A percentile compares a stretch with the other conserved stretches of the same genome.
Conservation (phyloP, 1,140 invertebrate genomes). For the roundworm (Caenorhabditis elegans) region DNA sequence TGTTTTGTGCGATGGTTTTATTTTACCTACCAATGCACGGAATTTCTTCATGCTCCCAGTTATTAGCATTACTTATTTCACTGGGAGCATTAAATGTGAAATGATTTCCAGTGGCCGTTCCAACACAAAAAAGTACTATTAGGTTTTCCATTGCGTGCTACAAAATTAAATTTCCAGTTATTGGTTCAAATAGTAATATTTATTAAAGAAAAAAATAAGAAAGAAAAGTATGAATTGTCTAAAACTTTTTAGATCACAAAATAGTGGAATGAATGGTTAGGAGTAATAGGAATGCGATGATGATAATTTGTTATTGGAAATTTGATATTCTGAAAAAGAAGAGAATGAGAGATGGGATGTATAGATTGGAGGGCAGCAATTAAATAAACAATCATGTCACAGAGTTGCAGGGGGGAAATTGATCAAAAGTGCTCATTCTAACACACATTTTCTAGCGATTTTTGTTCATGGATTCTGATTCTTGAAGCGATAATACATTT, state of each 20-base stretch:
- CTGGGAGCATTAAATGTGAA: constrained; percentile 8
- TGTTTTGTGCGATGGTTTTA: too few species aligned
- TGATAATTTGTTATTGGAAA: constrained; percentile 31
- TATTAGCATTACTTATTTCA: neutral
- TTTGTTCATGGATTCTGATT: too few species aligned
- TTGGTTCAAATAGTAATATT: too few species aligned
- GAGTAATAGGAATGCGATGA: neutral
- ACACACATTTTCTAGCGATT: too few species aligned
- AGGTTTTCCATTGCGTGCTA: too few species aligned
- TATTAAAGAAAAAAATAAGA: neutral
- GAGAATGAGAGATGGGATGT: neutral
- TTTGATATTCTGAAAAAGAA: constrained; percentile 15
- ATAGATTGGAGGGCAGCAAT: neutral
- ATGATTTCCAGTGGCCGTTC: neutral
- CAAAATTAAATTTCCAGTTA: too few species aligned
- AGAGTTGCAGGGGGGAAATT: too few species aligned
- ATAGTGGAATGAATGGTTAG: neutral
- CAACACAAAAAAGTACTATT: too few species aligned
- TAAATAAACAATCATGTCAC: too few species aligned
- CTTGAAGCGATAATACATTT: too few species aligned
- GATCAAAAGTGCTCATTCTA: too few species aligned
- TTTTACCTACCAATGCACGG: constrained; percentile 2
- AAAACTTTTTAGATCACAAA: constrained; percentile 15
- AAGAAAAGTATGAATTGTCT: neutral
- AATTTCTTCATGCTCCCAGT: constrained; percentile 20